Percentiles rank a stretch among this genome's conserved stretches.
phyloP scores from a whole-genome alignment of 2,888 invertebrate genomes.

The Drosophila mayaguana region DNA sequence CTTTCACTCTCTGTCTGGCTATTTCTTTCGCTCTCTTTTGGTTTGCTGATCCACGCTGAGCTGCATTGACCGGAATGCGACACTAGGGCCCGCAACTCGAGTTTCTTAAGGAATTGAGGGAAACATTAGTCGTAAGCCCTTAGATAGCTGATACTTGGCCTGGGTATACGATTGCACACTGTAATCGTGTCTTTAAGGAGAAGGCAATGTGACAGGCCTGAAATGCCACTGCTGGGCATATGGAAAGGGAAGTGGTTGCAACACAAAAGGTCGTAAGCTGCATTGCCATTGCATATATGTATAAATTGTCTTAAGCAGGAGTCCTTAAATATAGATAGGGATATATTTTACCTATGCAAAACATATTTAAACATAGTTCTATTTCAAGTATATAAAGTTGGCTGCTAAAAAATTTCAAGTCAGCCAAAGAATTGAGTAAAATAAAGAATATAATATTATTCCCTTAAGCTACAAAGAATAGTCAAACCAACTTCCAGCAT shows the following conservation, averaged over 20 bases:
- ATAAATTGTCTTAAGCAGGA: too few relatives aligned
- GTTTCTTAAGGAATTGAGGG: constrained; percentile 42
- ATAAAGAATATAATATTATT: too few relatives aligned
- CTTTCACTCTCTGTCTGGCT: neutral
- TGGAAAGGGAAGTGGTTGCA: constrained; percentile 12
- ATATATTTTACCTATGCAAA: too few relatives aligned
- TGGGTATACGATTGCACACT: constrained; percentile 56
- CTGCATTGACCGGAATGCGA: constrained; percentile 43
- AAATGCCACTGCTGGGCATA: constrained; percentile 21
- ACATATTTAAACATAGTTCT: too few relatives aligned
- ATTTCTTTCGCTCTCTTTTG: neutral
- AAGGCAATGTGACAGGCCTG: constrained; percentile 41
- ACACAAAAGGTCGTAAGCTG: neutral
- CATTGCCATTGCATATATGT: too few relatives aligned
- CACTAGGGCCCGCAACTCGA: constrained; percentile 45
- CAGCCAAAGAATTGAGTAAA: too few relatives aligned
- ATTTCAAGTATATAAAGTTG: too few relatives aligned
- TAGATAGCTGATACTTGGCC: constrained; percentile 54
- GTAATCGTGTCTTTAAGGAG: constrained; percentile 42
- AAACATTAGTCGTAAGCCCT: constrained; percentile 35
- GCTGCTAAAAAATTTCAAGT: too few relatives aligned
- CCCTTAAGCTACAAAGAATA: too few relatives aligned
- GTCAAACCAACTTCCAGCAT: neutral
- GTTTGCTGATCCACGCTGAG: constrained; percentile 8
- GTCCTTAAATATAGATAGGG: too few relatives aligned